Conservation (phyloP, 2,113 vertebrate genomes). For the Sisor rabdophorus region DNA sequence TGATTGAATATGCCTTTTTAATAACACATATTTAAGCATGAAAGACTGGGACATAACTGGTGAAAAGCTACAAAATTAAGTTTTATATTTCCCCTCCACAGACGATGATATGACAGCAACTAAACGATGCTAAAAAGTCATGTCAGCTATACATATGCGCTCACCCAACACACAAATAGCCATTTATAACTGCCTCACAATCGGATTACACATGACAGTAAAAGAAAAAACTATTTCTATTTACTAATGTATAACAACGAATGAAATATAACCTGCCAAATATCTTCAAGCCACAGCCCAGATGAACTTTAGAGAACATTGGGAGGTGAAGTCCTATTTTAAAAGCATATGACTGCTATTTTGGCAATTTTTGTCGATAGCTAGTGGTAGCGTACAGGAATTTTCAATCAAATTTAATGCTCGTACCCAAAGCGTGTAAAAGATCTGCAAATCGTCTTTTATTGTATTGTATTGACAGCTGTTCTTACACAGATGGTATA, state of each 20-base stretch:
- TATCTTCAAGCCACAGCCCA: not conserved
- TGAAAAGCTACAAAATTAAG: constrained; percentile 2
- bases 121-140: not conserved
- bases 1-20: not conserved
- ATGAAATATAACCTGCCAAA: constrained; percentile 2
- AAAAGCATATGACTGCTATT: not conserved
- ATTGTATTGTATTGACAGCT: not conserved
- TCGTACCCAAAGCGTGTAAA: not conserved
- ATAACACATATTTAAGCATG: constrained; percentile 4
- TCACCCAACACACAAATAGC: not conserved
- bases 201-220: not conserved
- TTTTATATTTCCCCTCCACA: not conserved
- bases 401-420: not conserved
- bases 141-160: not conserved
- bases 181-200: constrained; percentile 9
- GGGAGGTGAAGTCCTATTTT: not conserved
- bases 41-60: constrained; percentile 7
- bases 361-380: not conserved
- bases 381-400: not conserved
- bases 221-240: not conserved
- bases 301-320: not conserved
- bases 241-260: not conserved
- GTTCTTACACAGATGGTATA: not conserved
- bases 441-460: not conserved
- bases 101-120: not conserved